Evolutionary conservation across 2,113 vertebrate genomes (phyloP), one percentile per base, ranked within the genome.

Genomic region (Myotis brandtii): DNA sequence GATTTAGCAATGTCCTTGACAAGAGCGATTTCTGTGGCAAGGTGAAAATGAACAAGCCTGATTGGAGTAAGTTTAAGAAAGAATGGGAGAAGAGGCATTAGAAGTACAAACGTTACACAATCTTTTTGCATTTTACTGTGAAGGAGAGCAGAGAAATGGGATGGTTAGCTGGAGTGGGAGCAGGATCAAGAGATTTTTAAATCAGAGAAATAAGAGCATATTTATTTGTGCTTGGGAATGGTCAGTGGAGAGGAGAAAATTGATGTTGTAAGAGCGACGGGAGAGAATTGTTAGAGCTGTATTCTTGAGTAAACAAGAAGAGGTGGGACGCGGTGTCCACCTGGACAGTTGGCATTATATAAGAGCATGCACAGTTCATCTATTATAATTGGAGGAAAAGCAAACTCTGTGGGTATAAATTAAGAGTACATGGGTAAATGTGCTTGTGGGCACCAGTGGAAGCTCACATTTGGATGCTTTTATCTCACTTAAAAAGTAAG

Each of bases 171-270:
- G 27, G 14, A 64, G 20, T 43, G 25, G 32, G 23, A 86, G 56
- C 52, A 43, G 16, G 23, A 50, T 76, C 86, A 77, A 85, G 37
- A 84, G 10, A 94, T 93, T 94, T 97, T 92, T 91, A 62, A 37
- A 89, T 89, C 34, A 16, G 16, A 32, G 10, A 96, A 89, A 92
- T 64, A 81, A 56, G 4, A 52, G 30, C 23, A n/a, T 88, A 66
- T 76, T 92, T 94, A 81, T 80, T 83, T 92, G 25, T 21, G 80
- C 25, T 43, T 56, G 40, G 69, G 46, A 83, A 75, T 40, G 27
- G 59, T 59, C 23, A 80, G 5, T 25, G 12, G 20, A 73, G 62
- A 92, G 21, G 34, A 94, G n/a, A 73, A 52, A 83, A 76, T 9
- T 52, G 21, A 40, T 92, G 34, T 62, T 16, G 9, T 62, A 48